Evolutionary conservation across 2,797 vertebrate species (phyloP).

Genomic region (Hydrolagus colliei): DNA sequence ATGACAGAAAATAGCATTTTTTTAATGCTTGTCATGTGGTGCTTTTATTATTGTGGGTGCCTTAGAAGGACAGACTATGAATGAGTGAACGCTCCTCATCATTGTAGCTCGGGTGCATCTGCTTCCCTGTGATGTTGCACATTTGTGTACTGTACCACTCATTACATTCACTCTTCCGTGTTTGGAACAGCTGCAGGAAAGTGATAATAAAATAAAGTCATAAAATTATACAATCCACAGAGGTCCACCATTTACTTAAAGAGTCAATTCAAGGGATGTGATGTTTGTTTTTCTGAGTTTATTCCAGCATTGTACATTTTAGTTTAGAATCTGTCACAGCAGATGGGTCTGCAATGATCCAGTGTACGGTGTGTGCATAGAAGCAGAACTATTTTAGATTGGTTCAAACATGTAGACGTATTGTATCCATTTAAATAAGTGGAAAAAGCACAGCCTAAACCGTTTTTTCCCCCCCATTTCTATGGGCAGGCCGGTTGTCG

Average conservation of each 20-base stretch:
- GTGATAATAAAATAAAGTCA: constrained; percentile 24
- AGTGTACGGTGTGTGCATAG: constrained; percentile 16
- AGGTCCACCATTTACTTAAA: constrained; percentile 25
- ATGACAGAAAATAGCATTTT: too few species aligned
- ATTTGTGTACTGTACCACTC: not conserved
- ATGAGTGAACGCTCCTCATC: too few species aligned
- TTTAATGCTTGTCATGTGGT: too few species aligned
- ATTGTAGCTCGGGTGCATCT: too few species aligned
- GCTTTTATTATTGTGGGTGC: too few species aligned
- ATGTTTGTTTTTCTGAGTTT: constrained; percentile 30
- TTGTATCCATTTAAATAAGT: constrained; percentile 16
- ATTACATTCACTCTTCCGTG: not conserved
- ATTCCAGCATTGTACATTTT: constrained; percentile 22
- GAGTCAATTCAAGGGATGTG: constrained; percentile 22
- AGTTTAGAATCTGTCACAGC: constrained; percentile 28
- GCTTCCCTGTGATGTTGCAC: not conserved
- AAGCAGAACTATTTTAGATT: constrained; percentile 28
- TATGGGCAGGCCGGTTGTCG: not conserved
- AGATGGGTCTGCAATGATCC: constrained; percentile 28
- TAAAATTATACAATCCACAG: constrained; percentile 26
- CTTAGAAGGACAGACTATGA: too few species aligned
- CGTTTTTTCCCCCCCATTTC: not conserved
- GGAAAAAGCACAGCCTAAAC: not conserved
- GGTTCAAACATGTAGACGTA: constrained; percentile 20
- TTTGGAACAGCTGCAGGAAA: constrained; percentile 29